These are phyloP conservation scores for Abrostola triplasia DNA, from an alignment of 2,888 invertebrate species.

Conservation along the genomic window DNA sequence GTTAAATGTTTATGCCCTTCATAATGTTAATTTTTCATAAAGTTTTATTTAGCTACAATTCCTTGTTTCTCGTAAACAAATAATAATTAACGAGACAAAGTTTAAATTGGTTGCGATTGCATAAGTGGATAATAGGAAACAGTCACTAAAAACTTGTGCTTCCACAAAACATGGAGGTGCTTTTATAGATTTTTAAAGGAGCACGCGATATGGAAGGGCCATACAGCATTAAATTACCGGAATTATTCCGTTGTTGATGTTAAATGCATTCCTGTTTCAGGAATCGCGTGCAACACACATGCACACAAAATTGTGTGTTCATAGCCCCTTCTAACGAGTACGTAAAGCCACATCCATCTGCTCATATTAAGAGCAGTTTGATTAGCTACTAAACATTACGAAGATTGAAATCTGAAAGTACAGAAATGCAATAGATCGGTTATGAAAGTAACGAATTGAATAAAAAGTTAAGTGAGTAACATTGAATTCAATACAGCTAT, in stretches of 20 bases:
- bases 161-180: conserved; percentile 31
- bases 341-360: conserved; percentile 7
- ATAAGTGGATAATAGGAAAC: conserved; percentile 32
- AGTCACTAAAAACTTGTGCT: conserved; percentile 12
- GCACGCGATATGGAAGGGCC: conserved; percentile 77
- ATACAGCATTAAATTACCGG: conserved; percentile 80
- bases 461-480: conserved; percentile 22
- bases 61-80: conserved; percentile 15
- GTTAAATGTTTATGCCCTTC: conserved; percentile 25
- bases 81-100: conserved; percentile 19
- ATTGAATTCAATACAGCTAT: conserved; percentile 17
- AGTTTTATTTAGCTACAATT: not conserved
- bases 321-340: conserved; percentile 39
- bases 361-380: conserved; percentile 2
- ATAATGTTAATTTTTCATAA: conserved; percentile 6
- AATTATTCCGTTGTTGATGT: conserved; percentile 81
- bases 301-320: conserved; percentile 59
- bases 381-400: conserved; percentile 13
- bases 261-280: conserved; percentile 82
- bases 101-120: conserved; percentile 13
- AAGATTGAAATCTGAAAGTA: conserved; percentile 35
- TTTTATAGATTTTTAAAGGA: conserved; percentile 69
- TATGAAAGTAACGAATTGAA: conserved; percentile 36
- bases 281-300: conserved; percentile 77
- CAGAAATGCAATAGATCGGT: conserved; percentile 9